A percentile compares a stretch with the other conserved stretches of the same genome.
phyloP scores from a whole-genome alignment of 2,888 invertebrate species.

The Harpagoxenus sublaevis region DNA sequence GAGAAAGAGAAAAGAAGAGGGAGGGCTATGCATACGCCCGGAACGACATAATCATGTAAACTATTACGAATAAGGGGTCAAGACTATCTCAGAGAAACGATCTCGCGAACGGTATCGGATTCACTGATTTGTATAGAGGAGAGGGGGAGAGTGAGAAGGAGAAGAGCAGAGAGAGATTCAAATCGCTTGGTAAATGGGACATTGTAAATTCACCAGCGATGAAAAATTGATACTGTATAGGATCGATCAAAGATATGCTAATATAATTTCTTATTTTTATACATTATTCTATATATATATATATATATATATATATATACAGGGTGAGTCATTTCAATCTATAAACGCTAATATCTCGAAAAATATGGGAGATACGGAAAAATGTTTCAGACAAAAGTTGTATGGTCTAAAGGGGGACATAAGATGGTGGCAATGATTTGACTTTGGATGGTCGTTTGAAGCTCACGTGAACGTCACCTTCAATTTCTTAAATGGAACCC shows the following conservation, averaged over 20 bases:
- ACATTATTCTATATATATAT: too few relatives aligned
- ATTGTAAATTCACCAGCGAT: not conserved
- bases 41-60: slow-evolving; percentile 45
- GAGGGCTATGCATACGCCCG: not conserved
- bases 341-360: too few relatives aligned
- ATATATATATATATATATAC: too few relatives aligned
- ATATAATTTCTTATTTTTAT: not conserved
- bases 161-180: not conserved
- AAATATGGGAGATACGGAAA: too few relatives aligned
- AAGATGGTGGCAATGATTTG: too few relatives aligned
- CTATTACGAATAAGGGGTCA: slow-evolving; percentile 51
- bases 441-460: too few relatives aligned
- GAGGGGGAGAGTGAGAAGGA: not conserved
- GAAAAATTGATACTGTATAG: not conserved
- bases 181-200: slow-evolving; percentile 20
- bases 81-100: slow-evolving; percentile 43
- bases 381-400: too few relatives aligned
- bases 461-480: too few relatives aligned
- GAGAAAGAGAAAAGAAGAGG: not conserved
- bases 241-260: not conserved
- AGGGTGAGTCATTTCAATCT: too few relatives aligned
- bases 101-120: slow-evolving; percentile 12
- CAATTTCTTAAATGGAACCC: too few relatives aligned
- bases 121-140: not conserved
- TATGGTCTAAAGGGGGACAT: too few relatives aligned